Evolutionary conservation across 2,888 invertebrate species (phyloP).

Genomic region (Lymantria monacha): DNA sequence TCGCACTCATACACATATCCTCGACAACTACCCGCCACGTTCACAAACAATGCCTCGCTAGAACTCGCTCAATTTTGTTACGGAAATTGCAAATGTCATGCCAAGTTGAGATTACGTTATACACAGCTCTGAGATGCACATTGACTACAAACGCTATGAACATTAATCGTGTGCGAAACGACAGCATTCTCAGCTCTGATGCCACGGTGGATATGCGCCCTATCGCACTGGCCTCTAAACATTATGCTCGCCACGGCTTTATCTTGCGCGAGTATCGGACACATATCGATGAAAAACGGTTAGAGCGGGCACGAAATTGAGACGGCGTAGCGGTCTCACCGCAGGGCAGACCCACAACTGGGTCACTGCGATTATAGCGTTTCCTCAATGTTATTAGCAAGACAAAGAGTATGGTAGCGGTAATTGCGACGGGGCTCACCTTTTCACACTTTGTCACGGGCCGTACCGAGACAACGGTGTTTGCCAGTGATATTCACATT

Average conservation of each 20-base stretch:
- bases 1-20: conserved; percentile 29
- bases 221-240: conserved; percentile 37
- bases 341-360: conserved; percentile 54
- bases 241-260: conserved; percentile 45
- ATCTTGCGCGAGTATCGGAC: conserved; percentile 45
- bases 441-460: conserved; percentile 36
- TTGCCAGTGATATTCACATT: conserved; percentile 56
- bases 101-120: conserved; percentile 33
- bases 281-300: conserved; percentile 50
- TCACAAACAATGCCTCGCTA: conserved; percentile 50
- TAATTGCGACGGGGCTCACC: conserved; percentile 41
- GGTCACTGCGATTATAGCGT: conserved; percentile 58
- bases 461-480: conserved; percentile 39
- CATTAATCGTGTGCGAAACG: conserved; percentile 34
- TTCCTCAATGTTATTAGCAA: conserved; percentile 61
- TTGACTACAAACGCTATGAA: conserved; percentile 35
- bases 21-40: conserved; percentile 16
- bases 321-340: conserved; percentile 57
- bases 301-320: conserved; percentile 44
- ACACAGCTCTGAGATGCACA: conserved; percentile 43
- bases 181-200: conserved; percentile 43
- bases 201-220: conserved; percentile 38
- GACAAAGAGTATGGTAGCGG: conserved; percentile 57
- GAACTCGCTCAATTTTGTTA: conserved; percentile 46
- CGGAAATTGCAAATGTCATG: conserved; percentile 40